Evolutionary conservation across 2,888 invertebrate species (phyloP), one percentile per base, ranked within the genome.

Genomic region (Galerucella calmariensis): DNA sequence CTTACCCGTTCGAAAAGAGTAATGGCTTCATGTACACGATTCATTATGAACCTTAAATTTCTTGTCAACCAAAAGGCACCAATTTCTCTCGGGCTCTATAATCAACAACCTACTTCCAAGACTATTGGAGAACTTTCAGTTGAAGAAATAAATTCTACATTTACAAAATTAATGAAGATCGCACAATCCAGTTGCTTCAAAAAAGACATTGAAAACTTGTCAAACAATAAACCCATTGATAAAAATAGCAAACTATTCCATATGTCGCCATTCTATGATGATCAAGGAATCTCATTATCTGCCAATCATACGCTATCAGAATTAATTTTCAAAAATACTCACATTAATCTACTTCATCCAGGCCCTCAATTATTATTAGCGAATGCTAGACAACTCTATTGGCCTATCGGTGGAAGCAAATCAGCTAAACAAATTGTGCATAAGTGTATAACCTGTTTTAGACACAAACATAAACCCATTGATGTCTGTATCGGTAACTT

Each of bases 1-100:
- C 53, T 67, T 24, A 12, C 10, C 67, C 48, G 24, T 48, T 67
- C 51, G n/a, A 48, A 67, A 27, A 51, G 67, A 48, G 24, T 51
- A 27, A 67, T 51, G 11, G 67, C 67, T 24, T 51, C 51, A 67
- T 67, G 67, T 51, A 12, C 35, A 27, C 51, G 67, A 51, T 67
- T 67, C 27, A 53, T 48, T 53, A n/a, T 24, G 14, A 66, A 66
- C 46, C 62, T 62, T 35, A 44, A 4, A 10, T 6, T 46, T 46
- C 44, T 46, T 46, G 44, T 10, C 44, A 46, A 46, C 44, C 44
- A 46, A 46, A 46, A 16, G 12, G 24, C 12, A 56, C 12, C 24
- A 16, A 16, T 24, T 59, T 59, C 59, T 24, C 59, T 24, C 24
- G 11, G 24, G 16, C 59, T 59, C 59, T 16, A 16, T 59, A 59